Base-by-base conservation (phyloP, 2,888 invertebrate species). In the Onchidella celtica region DNA sequence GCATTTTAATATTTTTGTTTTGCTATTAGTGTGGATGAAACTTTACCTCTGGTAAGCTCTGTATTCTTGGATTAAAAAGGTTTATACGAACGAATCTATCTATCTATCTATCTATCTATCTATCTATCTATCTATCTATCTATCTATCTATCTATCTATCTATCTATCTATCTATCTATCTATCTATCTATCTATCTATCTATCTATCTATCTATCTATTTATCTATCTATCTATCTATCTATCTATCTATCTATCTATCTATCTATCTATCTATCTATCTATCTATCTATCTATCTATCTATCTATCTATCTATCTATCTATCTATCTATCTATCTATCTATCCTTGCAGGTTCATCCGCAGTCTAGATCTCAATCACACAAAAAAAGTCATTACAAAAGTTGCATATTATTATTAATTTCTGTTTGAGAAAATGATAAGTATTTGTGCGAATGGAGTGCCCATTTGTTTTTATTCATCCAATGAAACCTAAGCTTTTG, bases 221-320 rank as follows among this genome's bases (percentile, higher is more conserved):
- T 4, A 63, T 63, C 63, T 63, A 63, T 63, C 63, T 63, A 63
- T 63, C 63, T 63, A 63, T 63, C 63, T 63, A 63, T 63, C 63
- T 63, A 63, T 63, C 63, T 63, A 63, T 63, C 63, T 63, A 63
- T 63, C 63, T 63, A 63, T 63, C 63, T 63, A 63, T 63, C 63
- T 63, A 63, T 63, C 63, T 63, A 63, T 63, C 63, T 63, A 63
- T 63, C 63, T 63, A 63, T 63, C 63, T 63, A 63, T 63, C 63
- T 63, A 63, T 63, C 63, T 63, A 63, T 63, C 63, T 63, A 63
- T 63, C 63, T 63, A 63, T 63, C 63, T 63, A 63, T 63, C 63
- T 63, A 63, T 63, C 63, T 63, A 63, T 63, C 63, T 63, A 63
- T 63, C 63, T 63, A 63, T 63, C 63, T 63, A 63, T 63, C 63